phyloP scores from a whole-genome alignment of 2,113 vertebrate species.

The Etheostoma cragini region DNA sequence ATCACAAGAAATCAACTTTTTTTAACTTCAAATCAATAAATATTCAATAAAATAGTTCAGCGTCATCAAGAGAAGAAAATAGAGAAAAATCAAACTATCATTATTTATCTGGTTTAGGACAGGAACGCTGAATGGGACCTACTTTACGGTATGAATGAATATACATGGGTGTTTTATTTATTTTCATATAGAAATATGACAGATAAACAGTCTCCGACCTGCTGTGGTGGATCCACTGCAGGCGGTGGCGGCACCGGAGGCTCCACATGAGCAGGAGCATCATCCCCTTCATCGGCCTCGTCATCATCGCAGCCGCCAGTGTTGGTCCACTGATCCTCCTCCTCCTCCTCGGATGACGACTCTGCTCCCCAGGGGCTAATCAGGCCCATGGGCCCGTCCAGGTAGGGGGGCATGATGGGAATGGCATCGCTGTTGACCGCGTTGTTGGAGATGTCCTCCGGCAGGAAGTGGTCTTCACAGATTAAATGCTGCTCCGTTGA shows the following conservation, averaged over 20 bases:
- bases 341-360: conserved; percentile 32
- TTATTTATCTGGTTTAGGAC: too few species aligned
- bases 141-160: neutral
- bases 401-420: conserved; percentile 80
- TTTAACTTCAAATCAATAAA: neutral
- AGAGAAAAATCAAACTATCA: neutral
- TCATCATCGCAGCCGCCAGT: neutral
- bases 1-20: neutral
- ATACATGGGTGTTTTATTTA: neutral
- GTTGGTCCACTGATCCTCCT: conserved; percentile 48
- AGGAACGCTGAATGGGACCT: neutral
- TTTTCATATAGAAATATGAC: neutral
- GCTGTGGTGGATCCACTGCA: neutral
- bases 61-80: neutral
- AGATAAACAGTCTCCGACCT: conserved; percentile 20
- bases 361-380: conserved; percentile 55
- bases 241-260: neutral
- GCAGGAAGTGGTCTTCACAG: conserved; percentile 86
- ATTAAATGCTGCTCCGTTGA: conserved; percentile 63
- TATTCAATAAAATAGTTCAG: neutral
- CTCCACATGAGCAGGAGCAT: neutral
- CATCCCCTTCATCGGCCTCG: neutral
- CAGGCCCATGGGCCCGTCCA: conserved; percentile 64
- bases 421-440: conserved; percentile 78
- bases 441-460: conserved; percentile 70